Conservation (phyloP, 2,113 vertebrate species). For the Cyanoliseus patagonus region DNA sequence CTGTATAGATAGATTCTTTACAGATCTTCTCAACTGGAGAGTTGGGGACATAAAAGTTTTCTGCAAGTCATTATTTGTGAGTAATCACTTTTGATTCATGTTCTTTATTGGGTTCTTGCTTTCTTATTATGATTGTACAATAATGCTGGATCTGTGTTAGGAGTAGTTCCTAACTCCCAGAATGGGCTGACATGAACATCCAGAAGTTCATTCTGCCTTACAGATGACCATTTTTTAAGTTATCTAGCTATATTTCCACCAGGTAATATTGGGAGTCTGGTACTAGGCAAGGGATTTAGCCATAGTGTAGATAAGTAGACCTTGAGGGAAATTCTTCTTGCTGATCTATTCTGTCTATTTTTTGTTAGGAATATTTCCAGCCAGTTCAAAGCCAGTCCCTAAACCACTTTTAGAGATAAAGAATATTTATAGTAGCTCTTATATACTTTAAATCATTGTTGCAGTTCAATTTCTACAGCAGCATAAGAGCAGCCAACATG, state of each 20-base stretch:
- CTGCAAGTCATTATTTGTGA: neutral
- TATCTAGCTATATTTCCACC: neutral
- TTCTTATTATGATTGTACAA: neutral
- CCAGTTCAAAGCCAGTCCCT: neutral
- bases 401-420: neutral
- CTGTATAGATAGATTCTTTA: neutral
- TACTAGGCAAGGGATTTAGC: neutral
- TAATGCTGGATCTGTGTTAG: neutral
- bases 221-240: neutral
- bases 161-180: neutral
- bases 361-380: neutral
- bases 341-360: neutral
- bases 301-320: neutral
- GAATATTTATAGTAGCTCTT: neutral
- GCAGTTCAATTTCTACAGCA: neutral
- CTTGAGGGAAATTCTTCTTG: neutral
- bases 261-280: neutral
- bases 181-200: neutral
- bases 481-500: neutral
- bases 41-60: neutral
- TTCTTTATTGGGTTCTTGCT: neutral
- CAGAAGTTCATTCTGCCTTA: neutral
- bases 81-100: neutral
- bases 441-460: neutral
- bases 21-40: neutral